Percentiles rank a stretch among this genome's conserved stretches.
Evolutionary conservation across 2,113 vertebrate genomes (phyloP).

Genomic region (Chaenocephalus aceratus): DNA sequence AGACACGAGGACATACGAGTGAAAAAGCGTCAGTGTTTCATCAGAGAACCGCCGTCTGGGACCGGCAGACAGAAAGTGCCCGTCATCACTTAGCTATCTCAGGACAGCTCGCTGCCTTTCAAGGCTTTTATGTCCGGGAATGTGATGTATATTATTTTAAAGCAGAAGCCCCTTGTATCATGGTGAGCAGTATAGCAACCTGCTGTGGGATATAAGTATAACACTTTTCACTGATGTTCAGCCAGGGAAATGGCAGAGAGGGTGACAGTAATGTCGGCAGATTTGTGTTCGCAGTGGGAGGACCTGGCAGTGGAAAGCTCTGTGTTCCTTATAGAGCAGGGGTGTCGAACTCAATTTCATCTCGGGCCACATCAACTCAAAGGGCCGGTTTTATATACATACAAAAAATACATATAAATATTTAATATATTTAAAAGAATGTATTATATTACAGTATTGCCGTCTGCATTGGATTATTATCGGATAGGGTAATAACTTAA

Average conservation of each 20-base stretch:
- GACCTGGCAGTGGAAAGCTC: conserved; percentile 7
- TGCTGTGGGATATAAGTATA: conserved; percentile 46
- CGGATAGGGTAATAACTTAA: too few relatives aligned
- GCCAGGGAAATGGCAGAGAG: conserved; percentile 42
- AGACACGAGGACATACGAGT: not conserved
- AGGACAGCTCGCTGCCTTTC: conserved; percentile 7
- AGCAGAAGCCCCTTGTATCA: conserved; percentile 12
- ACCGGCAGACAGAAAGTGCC: conserved; percentile 24
- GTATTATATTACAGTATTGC: too few relatives aligned
- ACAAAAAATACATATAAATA: too few relatives aligned
- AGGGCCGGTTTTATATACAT: too few relatives aligned
- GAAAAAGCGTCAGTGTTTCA: conserved; percentile 20
- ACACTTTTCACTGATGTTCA: conserved; percentile 45
- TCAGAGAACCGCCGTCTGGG: conserved; percentile 16
- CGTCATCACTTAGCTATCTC: conserved; percentile 20
- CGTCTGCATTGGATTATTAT: too few relatives aligned
- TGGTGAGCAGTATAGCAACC: conserved; percentile 19
- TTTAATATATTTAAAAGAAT: too few relatives aligned
- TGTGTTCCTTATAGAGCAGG: conserved; percentile 5
- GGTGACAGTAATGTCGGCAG: conserved; percentile 37
- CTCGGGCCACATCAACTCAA: too few relatives aligned
- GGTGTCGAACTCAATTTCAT: too few relatives aligned
- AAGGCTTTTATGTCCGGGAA: conserved; percentile 23
- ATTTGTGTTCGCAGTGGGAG: conserved; percentile 23
- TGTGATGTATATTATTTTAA: conserved; percentile 38